Conservation (phyloP, 2,797 vertebrate species). For the Sebastes miniatus region DNA sequence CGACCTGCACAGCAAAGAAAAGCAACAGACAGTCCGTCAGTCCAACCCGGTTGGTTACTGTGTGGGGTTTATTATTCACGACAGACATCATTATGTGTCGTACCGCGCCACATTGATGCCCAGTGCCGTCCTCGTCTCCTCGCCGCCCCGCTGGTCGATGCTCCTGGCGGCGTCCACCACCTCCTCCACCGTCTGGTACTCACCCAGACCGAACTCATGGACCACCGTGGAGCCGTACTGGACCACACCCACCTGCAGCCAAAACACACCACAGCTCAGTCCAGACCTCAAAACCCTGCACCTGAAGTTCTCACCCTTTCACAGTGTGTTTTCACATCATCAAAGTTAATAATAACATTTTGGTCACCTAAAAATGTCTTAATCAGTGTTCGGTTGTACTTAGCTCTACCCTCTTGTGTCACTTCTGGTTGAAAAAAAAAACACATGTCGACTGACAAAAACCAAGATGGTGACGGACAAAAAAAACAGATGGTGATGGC, state of each 20-base stretch:
- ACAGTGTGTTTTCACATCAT: too few relatives aligned
- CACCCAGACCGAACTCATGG: conserved; percentile 90
- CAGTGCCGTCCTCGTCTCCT: conserved; percentile 92
- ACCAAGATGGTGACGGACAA: too few relatives aligned
- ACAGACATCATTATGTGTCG: neutral
- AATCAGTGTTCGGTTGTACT: too few relatives aligned
- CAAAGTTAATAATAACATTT: too few relatives aligned
- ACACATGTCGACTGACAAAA: too few relatives aligned
- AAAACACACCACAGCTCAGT: neutral
- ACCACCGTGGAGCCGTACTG: conserved; percentile 93
- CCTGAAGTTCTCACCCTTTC: neutral
- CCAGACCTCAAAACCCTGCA: neutral
- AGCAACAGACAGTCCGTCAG: neutral
- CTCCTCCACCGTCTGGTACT: conserved; percentile 89
- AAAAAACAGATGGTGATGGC: too few relatives aligned
- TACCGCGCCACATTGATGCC: conserved; percentile 87
- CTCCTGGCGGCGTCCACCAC: conserved; percentile 89
- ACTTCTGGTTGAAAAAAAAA: too few relatives aligned
- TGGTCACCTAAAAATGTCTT: too few relatives aligned
- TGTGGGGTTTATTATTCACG: rapidly evolving
- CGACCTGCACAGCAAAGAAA: conserved; percentile 72
- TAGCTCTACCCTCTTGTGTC: too few relatives aligned
- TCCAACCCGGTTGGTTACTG: rapidly evolving
- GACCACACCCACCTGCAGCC: conserved; percentile 87
- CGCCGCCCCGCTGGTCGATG: conserved; percentile 92